Base-by-base conservation (phyloP, 2,888 invertebrate genomes). In the Rhodophaea formosa region DNA sequence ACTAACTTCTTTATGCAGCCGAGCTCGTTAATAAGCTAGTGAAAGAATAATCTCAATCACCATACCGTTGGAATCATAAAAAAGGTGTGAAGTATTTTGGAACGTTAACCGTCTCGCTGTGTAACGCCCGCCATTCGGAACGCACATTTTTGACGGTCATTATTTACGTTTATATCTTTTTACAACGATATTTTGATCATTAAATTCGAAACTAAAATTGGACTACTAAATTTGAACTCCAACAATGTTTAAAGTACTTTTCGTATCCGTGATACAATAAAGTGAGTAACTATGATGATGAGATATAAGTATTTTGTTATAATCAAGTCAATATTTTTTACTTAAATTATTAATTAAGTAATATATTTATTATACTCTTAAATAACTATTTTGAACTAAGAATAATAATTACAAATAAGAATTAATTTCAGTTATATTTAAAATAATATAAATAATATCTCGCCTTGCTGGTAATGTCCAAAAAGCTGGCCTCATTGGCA, bases 131-230 rank as follows among this genome's bases (percentile, higher is more conserved):
- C 39, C 55, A 35, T 46, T 46, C 39, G 35, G 46, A 56, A 47
- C 29, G 47, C 17, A 46, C 47, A 39, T 56, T 56, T 47, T 16
- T 23, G 39, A 47, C 46, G 43, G 53, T 53, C 43, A 53, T 53
- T 53, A 53, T 44, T 53, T 44, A 44, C 44, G 44, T 53, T 43
- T 53, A 43, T 53, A 53, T 44, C 51, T 51, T 51, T 47, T 51
- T 51, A 51, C 51, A 35, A 51, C 51, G 17, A 44, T 53, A 29
- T 43, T 53, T 23, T 30, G 43, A 44, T 53, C 16, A 29, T 53
- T 53, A 53, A 53, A 44, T 42, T 42, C 15, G 32, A 15, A 51
- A 51, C 53, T 30, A 30, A 53, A 44, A 44, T 53, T 53, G 35
- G 8, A 35, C 16, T 51, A 51, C 51, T 17, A 35, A 51, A 51